A percentile compares a stretch with the other conserved stretches of the same genome.
phyloP scores from a whole-genome alignment of 1,140 invertebrate species.

The Procambarus clarkii region DNA sequence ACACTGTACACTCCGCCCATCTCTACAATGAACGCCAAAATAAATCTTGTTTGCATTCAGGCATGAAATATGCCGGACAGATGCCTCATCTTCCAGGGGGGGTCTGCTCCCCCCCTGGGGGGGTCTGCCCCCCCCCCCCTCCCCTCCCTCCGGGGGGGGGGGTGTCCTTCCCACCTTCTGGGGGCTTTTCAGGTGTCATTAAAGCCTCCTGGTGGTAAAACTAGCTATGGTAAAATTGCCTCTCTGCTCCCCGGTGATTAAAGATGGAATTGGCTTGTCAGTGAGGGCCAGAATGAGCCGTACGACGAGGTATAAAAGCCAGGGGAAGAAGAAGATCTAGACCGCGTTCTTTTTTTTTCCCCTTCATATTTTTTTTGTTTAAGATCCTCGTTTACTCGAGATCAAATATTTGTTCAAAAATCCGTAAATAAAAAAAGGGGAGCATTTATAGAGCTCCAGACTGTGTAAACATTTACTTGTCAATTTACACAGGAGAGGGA shows the following conservation, averaged over 20 bases:
- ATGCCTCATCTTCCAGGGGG: no score
- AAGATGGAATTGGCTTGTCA: not conserved
- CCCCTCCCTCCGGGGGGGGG: no score
- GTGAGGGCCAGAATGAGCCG: not conserved
- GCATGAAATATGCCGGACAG: slow-evolving; percentile 8
- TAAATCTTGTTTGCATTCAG: not conserved
- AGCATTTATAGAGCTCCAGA: no score
- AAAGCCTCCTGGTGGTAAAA: not conserved
- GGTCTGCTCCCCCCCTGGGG: no score
- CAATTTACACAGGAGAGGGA: no score
- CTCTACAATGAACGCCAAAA: not conserved
- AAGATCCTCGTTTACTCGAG: not conserved
- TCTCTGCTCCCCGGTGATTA: not conserved
- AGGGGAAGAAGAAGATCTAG: not conserved
- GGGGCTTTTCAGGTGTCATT: not conserved
- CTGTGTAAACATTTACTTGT: no score
- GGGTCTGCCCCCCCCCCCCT: no score
- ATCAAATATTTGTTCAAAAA: not conserved
- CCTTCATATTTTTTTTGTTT: not conserved
- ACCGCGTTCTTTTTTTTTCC: not conserved
- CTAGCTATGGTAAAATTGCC: not conserved
- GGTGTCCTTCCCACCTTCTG: not conserved
- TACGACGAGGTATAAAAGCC: slow-evolving; percentile 5
- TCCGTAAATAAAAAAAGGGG: no score
- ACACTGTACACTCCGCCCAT: not conserved